These are phyloP conservation scores for Scalopus aquaticus DNA, from an alignment of 2,113 vertebrate genomes.

Conservation along the genomic window DNA sequence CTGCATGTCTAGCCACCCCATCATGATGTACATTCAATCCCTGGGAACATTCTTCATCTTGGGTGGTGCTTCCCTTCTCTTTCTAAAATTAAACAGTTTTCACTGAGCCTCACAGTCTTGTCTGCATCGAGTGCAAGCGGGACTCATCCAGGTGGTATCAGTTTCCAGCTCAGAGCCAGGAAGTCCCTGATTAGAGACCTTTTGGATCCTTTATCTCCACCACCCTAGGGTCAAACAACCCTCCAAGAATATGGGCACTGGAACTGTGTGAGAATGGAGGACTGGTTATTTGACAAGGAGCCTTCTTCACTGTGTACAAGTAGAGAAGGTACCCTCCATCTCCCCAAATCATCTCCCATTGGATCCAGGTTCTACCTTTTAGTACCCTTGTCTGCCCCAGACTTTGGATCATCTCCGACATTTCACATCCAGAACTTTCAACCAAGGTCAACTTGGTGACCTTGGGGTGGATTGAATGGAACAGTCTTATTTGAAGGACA, in stretches of 20 bases:
- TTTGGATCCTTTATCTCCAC: background rate
- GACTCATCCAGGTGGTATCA: background rate
- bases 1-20: too few relatives aligned
- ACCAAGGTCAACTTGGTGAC: background rate
- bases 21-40: background rate
- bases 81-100: background rate
- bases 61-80: background rate
- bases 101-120: background rate
- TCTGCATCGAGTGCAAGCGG: background rate
- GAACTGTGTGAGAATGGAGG: background rate
- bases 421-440: background rate
- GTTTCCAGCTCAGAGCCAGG: background rate
- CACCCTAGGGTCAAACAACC: accelerated
- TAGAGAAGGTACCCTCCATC: background rate
- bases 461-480: background rate
- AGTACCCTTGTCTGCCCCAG: background rate
- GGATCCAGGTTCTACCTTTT: accelerated
- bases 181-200: background rate
- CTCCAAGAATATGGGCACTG: accelerated
- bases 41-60: background rate
- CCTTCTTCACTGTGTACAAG: accelerated
- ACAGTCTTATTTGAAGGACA: background rate
- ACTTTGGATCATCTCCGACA: background rate
- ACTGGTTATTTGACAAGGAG: background rate
- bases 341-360: background rate